phyloP scores from a whole-genome alignment of 1,140 invertebrate genomes.

The Drosophila subpulchrella region DNA sequence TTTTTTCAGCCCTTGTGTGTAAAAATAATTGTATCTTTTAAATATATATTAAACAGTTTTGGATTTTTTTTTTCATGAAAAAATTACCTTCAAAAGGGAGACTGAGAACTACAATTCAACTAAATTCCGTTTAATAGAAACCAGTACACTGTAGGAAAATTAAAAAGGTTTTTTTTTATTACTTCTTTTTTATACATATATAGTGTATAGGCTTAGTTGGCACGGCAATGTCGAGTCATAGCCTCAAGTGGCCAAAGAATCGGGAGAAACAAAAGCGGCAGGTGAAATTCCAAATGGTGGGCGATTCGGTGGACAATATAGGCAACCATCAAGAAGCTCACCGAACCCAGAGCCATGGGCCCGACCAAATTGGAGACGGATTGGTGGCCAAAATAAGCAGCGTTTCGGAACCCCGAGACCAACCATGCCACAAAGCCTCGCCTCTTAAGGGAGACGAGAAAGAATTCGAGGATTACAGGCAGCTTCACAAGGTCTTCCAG shows the following conservation, averaged over 20 bases:
- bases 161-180: background rate
- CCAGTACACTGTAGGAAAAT: slow-evolving; percentile 1
- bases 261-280: background rate
- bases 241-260: background rate
- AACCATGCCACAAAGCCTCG: background rate
- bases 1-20: no score
- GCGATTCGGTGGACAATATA: no score
- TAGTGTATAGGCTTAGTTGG: slow-evolving; percentile 2
- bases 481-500: slow-evolving; percentile 3
- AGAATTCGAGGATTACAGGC: background rate
- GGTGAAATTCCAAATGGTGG: background rate
- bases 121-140: background rate
- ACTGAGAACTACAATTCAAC: background rate
- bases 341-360: background rate
- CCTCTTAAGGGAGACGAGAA: background rate
- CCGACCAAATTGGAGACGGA: background rate
- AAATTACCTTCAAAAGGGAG: background rate
- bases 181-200: background rate
- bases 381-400: background rate
- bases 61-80: no score
- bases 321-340: background rate
- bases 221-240: background rate
- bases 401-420: background rate
- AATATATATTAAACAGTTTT: no score
- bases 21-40: no score